Evolutionary conservation across 2,113 vertebrate species (phyloP), one percentile per base, ranked within the genome.

Genomic region (Pterocles burchelli): DNA sequence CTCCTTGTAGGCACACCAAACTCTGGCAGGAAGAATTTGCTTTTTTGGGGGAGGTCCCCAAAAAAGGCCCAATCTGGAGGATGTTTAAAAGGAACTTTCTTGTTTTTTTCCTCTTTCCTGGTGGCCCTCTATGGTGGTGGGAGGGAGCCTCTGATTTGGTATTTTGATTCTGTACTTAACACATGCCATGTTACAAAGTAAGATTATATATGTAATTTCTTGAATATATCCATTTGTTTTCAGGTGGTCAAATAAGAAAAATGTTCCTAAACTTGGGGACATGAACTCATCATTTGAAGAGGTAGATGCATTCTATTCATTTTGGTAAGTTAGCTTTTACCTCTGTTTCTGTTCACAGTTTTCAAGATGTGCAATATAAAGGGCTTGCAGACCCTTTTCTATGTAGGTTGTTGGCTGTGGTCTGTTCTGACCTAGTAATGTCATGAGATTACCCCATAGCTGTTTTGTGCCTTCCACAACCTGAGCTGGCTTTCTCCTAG

Each of bases 281-380:
- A 88, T 96, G 94, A 98, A 98, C 66, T 99, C 99, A 9, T 98
- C 99, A 9, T 99, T 99, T 97, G 99, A 99, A 97, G 99, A 99
- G 22, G 99, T 99, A 81, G 99, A 99, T 97, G 97, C 97, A 65
- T 99, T 99, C 98, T 99, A 99, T 98, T 99, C 99, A 19, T 99
- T 99, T 97, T 99, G 99, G 99, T 99, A 93, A 98, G 98, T 97
- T 54, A 63, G 93, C 85, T 16, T 65, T 19, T 93, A 45, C 26
- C 73, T 82, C 58, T 0, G 3, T 89, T 85, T 80, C 71, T 87
- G 15, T 34, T 43, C 66, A 59, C 20, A 34, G 18, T 45, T 46
- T 70, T 83, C 57, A 65, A 74, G 59, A 80, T 2, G 4, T 6
- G 20, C 2, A 6, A 8, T 43, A 11, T 12, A 11, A 68, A 74